phyloP scores from a whole-genome alignment of 2,797 vertebrate species.

The Discoglossus pictus region DNA sequence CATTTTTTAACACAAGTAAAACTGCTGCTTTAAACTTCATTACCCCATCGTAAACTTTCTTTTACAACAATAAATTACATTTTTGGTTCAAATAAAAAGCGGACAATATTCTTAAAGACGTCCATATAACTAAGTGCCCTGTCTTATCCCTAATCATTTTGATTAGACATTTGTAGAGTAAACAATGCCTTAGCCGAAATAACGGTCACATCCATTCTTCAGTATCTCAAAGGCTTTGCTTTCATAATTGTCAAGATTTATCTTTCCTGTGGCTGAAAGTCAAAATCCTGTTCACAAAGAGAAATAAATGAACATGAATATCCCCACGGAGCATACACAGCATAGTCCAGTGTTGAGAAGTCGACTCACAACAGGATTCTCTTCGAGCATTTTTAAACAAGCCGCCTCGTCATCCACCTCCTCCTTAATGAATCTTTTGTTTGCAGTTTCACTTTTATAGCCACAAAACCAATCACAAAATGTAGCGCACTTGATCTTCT shows the following conservation, averaged over 20 bases:
- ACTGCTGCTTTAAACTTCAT: background rate
- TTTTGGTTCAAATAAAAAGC: slow-evolving; percentile 44
- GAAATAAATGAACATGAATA: slow-evolving; percentile 97
- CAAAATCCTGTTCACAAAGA: slow-evolving; percentile 79
- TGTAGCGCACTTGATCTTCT: slow-evolving; percentile 64
- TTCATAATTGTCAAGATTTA: slow-evolving; percentile 40
- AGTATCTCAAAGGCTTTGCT: slow-evolving; percentile 66
- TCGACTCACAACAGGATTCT: slow-evolving; percentile 83
- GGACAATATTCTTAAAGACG: slow-evolving; percentile 1
- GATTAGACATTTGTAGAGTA: slow-evolving; percentile 70
- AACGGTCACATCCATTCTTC: slow-evolving; percentile 58
- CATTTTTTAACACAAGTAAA: slow-evolving; percentile 4
- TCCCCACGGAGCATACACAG: slow-evolving; percentile 84
- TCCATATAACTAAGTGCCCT: slow-evolving; percentile 11
- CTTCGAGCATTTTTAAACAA: slow-evolving; percentile 87
- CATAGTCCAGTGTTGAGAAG: slow-evolving; percentile 85
- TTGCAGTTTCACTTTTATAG: slow-evolving; percentile 73
- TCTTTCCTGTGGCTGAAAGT: slow-evolving; percentile 57
- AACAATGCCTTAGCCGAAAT: slow-evolving; percentile 72
- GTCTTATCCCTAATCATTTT: slow-evolving; percentile 49
- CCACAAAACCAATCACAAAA: slow-evolving; percentile 87
- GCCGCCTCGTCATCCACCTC: slow-evolving; percentile 73
- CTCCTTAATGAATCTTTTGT: slow-evolving; percentile 67
- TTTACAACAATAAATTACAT: slow-evolving; percentile 46
- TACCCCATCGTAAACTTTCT: slow-evolving; percentile 23